These are phyloP conservation scores for Drosophila grimshawi DNA, from an alignment of 1,140 invertebrate species.

Conservation along the genomic window DNA sequence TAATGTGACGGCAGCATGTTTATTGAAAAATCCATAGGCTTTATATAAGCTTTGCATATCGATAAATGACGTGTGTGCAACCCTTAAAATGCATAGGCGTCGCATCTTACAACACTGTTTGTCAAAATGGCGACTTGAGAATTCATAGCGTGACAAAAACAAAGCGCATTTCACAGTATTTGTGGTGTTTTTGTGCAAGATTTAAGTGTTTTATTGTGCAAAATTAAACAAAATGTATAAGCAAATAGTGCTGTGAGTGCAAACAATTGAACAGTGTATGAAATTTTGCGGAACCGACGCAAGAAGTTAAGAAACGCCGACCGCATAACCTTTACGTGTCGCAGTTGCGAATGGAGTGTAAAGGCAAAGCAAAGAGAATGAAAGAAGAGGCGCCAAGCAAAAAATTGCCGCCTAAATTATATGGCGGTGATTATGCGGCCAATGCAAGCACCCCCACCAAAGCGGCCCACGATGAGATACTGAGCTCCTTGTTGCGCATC, in stretches of 20 bases:
- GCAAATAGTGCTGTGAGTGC: conserved; percentile 44
- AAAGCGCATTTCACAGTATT: conserved; percentile 81
- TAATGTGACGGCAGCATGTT: conserved; percentile 21
- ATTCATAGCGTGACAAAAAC: conserved; percentile 79
- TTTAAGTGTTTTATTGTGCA: conserved; percentile 66
- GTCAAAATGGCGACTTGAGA: conserved; percentile 76
- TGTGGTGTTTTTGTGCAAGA: conserved; percentile 56
- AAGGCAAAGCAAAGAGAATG: conserved; percentile 75
- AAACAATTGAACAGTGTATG: conserved; percentile 41
- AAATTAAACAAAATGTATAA: conserved; percentile 61
- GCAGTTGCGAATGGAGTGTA: conserved; percentile 75
- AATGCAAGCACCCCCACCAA: conserved; percentile 69
- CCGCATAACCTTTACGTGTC: conserved; percentile 80
- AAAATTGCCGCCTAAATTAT: conserved; percentile 83
- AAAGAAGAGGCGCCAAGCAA: conserved; percentile 83
- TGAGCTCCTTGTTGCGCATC: conserved; percentile 74
- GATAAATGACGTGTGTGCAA: conserved; percentile 9
- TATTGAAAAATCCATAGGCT: not conserved
- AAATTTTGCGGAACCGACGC: conserved; percentile 31
- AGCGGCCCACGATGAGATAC: conserved; percentile 79
- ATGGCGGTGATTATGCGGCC: conserved; percentile 49
- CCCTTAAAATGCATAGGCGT: conserved; percentile 30
- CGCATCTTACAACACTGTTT: conserved; percentile 67
- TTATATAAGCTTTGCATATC: conserved; percentile 18
- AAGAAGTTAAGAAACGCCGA: conserved; percentile 67